Percentiles rank a stretch among this genome's conserved stretches.
Evolutionary conservation across 2,113 vertebrate species (phyloP).

Genomic region (Sinocyclocheilus anophthalmus): DNA sequence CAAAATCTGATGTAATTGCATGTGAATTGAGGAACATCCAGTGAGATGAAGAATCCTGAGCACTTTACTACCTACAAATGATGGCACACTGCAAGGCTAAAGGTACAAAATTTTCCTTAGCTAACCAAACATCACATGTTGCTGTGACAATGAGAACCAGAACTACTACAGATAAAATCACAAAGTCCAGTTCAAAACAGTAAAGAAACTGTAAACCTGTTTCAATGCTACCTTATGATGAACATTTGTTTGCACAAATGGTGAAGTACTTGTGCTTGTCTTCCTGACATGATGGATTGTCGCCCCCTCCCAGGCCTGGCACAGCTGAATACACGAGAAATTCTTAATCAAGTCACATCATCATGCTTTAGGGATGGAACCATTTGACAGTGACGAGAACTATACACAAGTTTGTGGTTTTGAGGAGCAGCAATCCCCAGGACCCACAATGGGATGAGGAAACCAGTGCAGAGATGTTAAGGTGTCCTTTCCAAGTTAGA

Average conservation of each 20-base stretch:
- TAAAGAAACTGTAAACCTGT: conserved; percentile 42
- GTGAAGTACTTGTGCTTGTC: conserved; percentile 47
- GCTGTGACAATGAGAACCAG: conserved; percentile 25
- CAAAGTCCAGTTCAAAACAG: conserved; percentile 32
- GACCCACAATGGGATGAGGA: conserved; percentile 23
- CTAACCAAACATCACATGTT: background rate
- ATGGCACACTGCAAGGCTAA: conserved; percentile 43
- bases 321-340: conserved; percentile 23
- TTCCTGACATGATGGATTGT: conserved; percentile 43
- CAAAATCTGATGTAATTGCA: background rate
- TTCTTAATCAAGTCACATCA: background rate
- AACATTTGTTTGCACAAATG: conserved; percentile 38
- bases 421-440: conserved; percentile 33
- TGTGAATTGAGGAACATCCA: background rate
- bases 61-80: background rate
- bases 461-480: conserved; percentile 52
- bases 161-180: conserved; percentile 17
- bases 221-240: background rate
- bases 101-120: background rate
- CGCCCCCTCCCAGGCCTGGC: conserved; percentile 25
- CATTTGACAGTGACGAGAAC: background rate
- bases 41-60: conserved; percentile 7
- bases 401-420: conserved; percentile 17
- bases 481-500: conserved; percentile 17
- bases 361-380: conserved; percentile 16